Evolutionary conservation across 1,140 invertebrate species (phyloP).

Genomic region (Orchesella cincta): DNA sequence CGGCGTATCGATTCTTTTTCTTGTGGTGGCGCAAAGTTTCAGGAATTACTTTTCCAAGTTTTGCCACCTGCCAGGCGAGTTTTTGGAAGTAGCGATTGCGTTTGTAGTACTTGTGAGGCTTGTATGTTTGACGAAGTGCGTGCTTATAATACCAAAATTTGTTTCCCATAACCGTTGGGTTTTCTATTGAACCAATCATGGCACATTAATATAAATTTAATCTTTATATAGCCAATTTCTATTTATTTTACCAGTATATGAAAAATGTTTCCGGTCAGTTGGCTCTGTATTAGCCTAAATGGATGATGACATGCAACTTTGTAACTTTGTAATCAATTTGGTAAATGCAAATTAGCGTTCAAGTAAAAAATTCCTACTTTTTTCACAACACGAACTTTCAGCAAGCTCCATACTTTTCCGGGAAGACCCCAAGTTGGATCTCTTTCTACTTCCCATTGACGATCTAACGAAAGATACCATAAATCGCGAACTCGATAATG

Average conservation of each 20-base stretch:
- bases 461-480: not conserved
- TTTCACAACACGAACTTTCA: not conserved
- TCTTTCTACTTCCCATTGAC: not conserved
- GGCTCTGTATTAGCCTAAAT: not conserved
- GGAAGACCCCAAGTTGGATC: conserved; percentile 14
- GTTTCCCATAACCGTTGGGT: not conserved
- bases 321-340: too few relatives aligned
- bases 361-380: not conserved
- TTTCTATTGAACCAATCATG: not conserved
- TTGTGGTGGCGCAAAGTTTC: conserved; percentile 13
- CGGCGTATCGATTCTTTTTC: not conserved
- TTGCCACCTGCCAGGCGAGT: not conserved
- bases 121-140: not conserved
- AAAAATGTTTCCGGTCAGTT: not conserved
- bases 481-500: not conserved
- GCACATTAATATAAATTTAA: not conserved
- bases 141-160: conserved; percentile 21
- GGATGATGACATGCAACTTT: too few relatives aligned
- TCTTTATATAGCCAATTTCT: not conserved
- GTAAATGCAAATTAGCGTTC: too few relatives aligned
- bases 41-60: not conserved
- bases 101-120: not conserved
- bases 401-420: not conserved
- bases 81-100: conserved; percentile 13
- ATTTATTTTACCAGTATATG: not conserved